A percentile compares a stretch with the other conserved stretches of the same genome.
Conservation (phyloP, 2,113 vertebrate genomes). For the Strix aluco region DNA sequence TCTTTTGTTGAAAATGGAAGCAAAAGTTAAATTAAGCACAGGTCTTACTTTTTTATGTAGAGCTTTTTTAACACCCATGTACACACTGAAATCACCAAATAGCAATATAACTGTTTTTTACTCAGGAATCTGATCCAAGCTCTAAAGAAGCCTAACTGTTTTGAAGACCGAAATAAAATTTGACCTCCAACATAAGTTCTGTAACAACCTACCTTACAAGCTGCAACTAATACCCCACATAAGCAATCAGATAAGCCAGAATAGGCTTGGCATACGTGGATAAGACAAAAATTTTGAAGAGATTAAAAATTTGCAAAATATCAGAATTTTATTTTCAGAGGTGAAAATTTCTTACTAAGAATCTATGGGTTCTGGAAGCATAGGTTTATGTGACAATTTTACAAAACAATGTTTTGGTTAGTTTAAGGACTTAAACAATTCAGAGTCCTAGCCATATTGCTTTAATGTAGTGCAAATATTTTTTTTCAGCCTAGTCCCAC, state of each 20-base stretch:
- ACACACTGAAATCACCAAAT: not conserved
- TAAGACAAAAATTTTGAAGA: not conserved
- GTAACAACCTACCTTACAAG: not conserved
- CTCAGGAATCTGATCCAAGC: not conserved
- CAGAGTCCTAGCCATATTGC: too few relatives aligned
- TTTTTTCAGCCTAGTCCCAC: not conserved
- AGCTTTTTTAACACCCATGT: not conserved
- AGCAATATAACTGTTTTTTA: not conserved
- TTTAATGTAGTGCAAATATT: not conserved
- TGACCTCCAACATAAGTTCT: not conserved
- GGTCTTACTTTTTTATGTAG: not conserved
- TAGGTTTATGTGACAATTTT: not conserved
- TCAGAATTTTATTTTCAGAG: not conserved
- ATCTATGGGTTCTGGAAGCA: not conserved
- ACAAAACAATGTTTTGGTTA: not conserved
- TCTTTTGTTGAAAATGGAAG: not conserved
- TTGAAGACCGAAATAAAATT: not conserved
- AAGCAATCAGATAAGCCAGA: not conserved
- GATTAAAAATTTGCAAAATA: not conserved
- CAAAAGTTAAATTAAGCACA: not conserved
- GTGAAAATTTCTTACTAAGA: not conserved
- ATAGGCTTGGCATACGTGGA: not conserved
- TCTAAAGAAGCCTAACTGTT: not conserved
- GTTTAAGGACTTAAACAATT: not conserved
- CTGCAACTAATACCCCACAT: not conserved